These are phyloP conservation scores for Myocastor coypus DNA, from an alignment of 2,113 vertebrate species.

Conservation along the genomic window DNA sequence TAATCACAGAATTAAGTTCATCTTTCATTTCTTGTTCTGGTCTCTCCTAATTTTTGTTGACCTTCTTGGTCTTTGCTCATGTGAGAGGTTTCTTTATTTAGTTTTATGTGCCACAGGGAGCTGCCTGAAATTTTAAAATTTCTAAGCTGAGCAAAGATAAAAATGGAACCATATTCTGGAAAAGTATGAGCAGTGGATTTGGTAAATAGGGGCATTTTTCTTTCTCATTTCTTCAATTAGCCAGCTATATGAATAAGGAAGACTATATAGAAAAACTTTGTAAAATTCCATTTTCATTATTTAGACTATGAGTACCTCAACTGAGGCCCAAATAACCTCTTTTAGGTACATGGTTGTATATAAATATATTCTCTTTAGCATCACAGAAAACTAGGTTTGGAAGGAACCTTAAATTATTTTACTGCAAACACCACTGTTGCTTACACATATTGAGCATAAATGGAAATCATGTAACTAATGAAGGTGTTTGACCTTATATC, in stretches of 20 bases:
- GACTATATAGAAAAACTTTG: neutral
- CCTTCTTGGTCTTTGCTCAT: neutral
- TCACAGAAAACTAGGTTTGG: conserved; percentile 14
- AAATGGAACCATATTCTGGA: neutral
- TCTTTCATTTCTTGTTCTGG: neutral
- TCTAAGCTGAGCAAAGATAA: neutral
- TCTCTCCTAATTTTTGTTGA: neutral
- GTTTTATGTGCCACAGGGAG: conserved; percentile 2
- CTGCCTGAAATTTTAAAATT: neutral
- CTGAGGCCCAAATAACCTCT: conserved; percentile 36
- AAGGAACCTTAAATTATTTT: conserved; percentile 53
- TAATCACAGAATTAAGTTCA: neutral
- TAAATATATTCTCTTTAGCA: conserved; percentile 57
- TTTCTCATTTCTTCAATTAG: neutral
- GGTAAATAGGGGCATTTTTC: neutral
- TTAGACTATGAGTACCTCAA: conserved; percentile 42
- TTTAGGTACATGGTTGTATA: conserved; percentile 19
- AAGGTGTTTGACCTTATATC: conserved; percentile 52
- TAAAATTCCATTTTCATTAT: conserved; percentile 54
- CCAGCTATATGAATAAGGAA: neutral
- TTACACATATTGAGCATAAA: conserved; percentile 49
- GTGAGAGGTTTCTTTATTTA: neutral
- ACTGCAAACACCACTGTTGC: conserved; percentile 56
- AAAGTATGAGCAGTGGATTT: neutral
- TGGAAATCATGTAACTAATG: conserved; percentile 57